Base-by-base conservation (phyloP, 2,797 vertebrate species). In the Epinephelus awoara region DNA sequence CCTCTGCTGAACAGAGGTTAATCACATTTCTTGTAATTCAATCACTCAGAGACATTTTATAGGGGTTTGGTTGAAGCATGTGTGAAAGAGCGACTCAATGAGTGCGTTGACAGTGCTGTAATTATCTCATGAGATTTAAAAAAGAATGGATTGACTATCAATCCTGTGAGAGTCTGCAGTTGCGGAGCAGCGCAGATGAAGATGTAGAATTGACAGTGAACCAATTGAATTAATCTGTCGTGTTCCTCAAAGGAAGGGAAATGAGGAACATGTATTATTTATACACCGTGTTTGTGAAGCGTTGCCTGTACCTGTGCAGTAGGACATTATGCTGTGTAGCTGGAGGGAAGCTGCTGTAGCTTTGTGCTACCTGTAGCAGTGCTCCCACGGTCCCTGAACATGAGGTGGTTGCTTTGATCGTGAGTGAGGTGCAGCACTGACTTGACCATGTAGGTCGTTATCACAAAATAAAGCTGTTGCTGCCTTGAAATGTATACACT, bases 51-150 rank as follows among this genome's bases (percentile, higher is more conserved):
- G 44, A 71, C 38, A 21, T 52, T 74, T 76, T 76, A 70, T 56
- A 73, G 29, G 40, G 58, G 34, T 72, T 80, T 79, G 46, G 19
- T 62, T 80, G 50, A 34, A 8, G 34, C 34, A 61, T 29, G 58
- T 44, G 42, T 49, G 38, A 42, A 49, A 55, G 46, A 58, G 47
- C 34, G 29, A 64, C 47, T 71, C 18, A 3, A 62, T 63, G 77
- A 85, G 56, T 57, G 61, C 63, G 76, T 88, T 86, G 82, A 77
- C 79, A 85, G 66, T 65, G 65, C 68, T 86, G 86, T 90, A 87
- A 93, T 93, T 89, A 90, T 91, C 75, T 85, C 64, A 19, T 77
- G 87, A 87, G 88, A 92, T 91, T 42, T 42, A 42, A 42, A 88
- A 84, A 85, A 85, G 87, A 91, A 86, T 83, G 27, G 79, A 91